Base-by-base conservation (phyloP, 1,140 invertebrate genomes). In the Acromyrmex heyeri region DNA sequence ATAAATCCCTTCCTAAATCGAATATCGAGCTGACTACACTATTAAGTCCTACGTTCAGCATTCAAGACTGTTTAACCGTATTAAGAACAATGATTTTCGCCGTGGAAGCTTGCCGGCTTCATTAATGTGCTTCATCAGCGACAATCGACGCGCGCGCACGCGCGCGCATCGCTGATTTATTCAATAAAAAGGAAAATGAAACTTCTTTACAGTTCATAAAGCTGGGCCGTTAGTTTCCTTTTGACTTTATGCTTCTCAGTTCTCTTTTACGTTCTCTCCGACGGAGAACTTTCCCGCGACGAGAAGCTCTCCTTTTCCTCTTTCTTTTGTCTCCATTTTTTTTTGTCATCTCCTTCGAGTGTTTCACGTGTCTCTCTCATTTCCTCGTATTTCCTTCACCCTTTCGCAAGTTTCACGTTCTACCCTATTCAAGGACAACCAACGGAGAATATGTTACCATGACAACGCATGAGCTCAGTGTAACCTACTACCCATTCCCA, bases 401-500 rank as follows among this genome's bases (percentile, higher is more conserved):
- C 59, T 53, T 48, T 72, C 27, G 38, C 62, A 7, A 73, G 59
- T 59, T 67, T 64, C 85, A 85, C 50, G 70, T 70, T 78, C 69
- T 88, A 88, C 87, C 88, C 77, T 87, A 88, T 87, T 86, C 91
- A 94, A 94, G 93, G 92, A 93, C 93, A 93, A 89, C 73, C 88
- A 87, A 91, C 91, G 82, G 88, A 93, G 91, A 89, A 86, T 91
- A 86, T 87, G 91, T 93, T 92, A 79, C 91, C 90, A 93, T 93
- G 88, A 81, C 86, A 81, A 93, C 92, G 88, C 87, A 89, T 87
- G 90, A 93, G 91, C 92, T 91, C 89, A 77, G 91, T 90, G 91
- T 93, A 87, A 92, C 88, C 90, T 88, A 88, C 88, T 87, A 88
- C 88, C 91, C 88, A 88, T 89, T 92, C 91, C 85, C 86, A 85